Percentiles rank a stretch among this genome's conserved stretches.
Evolutionary conservation across 2,113 vertebrate genomes (phyloP).

Genomic region (Amia ocellicauda): DNA sequence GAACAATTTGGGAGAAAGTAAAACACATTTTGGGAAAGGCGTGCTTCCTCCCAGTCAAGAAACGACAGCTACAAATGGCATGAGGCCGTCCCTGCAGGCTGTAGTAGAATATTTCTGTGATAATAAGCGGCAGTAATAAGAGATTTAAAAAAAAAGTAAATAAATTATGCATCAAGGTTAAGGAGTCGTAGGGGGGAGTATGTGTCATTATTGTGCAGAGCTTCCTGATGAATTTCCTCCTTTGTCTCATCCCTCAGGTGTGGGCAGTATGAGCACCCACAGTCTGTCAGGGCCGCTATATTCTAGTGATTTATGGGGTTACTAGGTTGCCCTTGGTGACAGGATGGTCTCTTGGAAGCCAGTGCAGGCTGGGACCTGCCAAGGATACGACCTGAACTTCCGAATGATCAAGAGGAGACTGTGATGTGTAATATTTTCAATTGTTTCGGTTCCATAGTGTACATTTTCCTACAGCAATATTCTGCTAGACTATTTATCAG

Average conservation of each 20-base stretch:
- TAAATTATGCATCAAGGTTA: conserved; percentile 5
- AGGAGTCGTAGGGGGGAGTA: not conserved
- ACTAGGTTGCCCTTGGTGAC: not conserved
- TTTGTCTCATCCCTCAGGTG: not conserved
- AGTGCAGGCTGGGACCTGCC: too few relatives aligned
- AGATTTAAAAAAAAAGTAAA: not conserved
- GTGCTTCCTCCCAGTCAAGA: too few relatives aligned
- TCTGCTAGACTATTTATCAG: too few relatives aligned
- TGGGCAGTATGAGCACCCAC: not conserved
- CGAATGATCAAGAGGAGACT: too few relatives aligned
- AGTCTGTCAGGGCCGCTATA: not conserved
- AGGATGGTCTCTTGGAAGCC: not conserved
- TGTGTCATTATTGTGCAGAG: not conserved
- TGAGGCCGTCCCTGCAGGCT: not conserved
- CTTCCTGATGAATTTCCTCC: not conserved
- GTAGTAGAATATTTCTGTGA: not conserved
- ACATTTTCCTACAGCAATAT: too few relatives aligned
- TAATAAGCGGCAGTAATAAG: not conserved
- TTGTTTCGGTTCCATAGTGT: too few relatives aligned
- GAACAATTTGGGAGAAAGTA: too few relatives aligned
- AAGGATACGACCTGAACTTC: too few relatives aligned
- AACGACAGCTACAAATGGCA: not conserved
- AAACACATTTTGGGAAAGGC: too few relatives aligned
- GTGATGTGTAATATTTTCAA: too few relatives aligned
- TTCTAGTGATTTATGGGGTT: not conserved